Percentiles rank a stretch among this genome's conserved stretches.
phyloP scores from a whole-genome alignment of 2,797 vertebrate species.

The Pangasius macronema region DNA sequence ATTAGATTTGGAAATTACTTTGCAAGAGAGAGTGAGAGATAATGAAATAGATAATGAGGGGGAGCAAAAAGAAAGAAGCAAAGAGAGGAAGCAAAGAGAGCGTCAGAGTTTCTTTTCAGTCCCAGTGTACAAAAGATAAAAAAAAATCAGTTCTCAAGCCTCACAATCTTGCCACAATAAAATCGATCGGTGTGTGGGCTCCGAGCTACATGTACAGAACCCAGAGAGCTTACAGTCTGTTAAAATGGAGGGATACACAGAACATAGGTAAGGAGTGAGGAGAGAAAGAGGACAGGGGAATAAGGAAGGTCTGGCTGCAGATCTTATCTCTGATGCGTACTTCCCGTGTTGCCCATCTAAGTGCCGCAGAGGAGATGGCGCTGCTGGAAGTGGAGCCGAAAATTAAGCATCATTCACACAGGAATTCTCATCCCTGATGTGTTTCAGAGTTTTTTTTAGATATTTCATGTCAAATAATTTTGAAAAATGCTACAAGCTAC shows the following conservation, averaged over 20 bases:
- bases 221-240: neutral
- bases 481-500: neutral
- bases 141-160: slow-evolving; percentile 21
- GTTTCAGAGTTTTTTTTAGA: neutral
- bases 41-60: neutral
- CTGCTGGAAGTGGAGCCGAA: neutral
- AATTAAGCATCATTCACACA: slow-evolving; percentile 4
- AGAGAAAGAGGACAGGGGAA: neutral
- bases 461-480: neutral
- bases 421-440: neutral
- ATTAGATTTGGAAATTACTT: neutral
- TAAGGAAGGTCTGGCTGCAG: neutral
- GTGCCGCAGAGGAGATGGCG: neutral
- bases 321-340: neutral
- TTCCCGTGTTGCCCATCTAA: too few relatives aligned
- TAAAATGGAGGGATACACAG: neutral
- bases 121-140: neutral
- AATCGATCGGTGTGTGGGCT: neutral
- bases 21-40: neutral
- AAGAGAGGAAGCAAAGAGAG: neutral
- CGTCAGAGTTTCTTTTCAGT: neutral
- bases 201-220: neutral
- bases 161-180: slow-evolving; percentile 14
- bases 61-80: neutral
- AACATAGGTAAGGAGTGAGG: neutral